phyloP scores from a whole-genome alignment of 2,888 invertebrate species.

The Synergus gifuensis region DNA sequence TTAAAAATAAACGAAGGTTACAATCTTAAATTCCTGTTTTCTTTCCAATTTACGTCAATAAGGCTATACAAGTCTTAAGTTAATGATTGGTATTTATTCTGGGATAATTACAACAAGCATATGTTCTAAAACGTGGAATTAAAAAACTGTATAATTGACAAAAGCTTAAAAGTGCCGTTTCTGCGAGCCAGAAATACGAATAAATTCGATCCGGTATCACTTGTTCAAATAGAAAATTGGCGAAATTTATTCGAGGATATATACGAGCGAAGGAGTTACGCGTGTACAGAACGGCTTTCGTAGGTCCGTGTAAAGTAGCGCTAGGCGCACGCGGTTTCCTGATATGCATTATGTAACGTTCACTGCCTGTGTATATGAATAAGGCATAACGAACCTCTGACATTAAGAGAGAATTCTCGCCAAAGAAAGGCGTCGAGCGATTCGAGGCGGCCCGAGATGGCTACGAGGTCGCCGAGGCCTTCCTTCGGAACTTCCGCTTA shows the following conservation, averaged over 20 bases:
- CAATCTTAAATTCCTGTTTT: too few species aligned
- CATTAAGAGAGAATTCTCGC: constrained; percentile 59
- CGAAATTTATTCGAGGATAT: constrained; percentile 5
- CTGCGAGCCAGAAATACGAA: background rate
- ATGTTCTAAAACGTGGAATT: background rate
- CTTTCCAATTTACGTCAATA: too few species aligned
- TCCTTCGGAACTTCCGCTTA: constrained; percentile 52
- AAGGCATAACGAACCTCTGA: constrained; percentile 65
- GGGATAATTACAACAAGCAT: background rate
- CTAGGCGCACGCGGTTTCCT: constrained; percentile 51
- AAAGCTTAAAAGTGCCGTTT: background rate
- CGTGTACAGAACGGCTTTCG: constrained; percentile 30
- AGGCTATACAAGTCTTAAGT: too few species aligned
- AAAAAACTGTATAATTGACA: background rate
- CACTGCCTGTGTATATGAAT: constrained; percentile 56
- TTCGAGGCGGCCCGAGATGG: constrained; percentile 43
- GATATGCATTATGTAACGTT: constrained; percentile 58
- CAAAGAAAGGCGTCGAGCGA: constrained; percentile 49
- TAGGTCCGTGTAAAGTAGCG: constrained; percentile 31
- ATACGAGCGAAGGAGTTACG: constrained; percentile 37
- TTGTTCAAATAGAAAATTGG: constrained; percentile 22
- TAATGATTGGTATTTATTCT: background rate
- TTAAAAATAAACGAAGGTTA: too few species aligned
- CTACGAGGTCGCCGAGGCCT: constrained; percentile 48
- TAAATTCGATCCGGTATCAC: background rate